Evolutionary conservation across 2,888 invertebrate species (phyloP).

Genomic region (Caenorhabditis becei): DNA sequence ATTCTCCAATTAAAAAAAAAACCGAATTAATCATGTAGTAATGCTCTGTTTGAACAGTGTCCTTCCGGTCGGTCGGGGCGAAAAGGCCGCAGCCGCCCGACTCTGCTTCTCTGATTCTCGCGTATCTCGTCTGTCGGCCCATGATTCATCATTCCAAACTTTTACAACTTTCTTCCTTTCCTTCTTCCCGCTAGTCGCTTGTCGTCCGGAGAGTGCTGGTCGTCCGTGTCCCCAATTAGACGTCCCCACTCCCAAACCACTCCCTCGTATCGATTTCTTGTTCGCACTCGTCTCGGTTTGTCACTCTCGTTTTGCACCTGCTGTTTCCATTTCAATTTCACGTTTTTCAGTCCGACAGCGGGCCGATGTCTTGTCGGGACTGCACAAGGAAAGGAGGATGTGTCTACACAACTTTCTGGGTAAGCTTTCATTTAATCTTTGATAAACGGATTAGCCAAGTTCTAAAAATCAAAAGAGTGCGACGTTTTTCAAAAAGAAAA

Average conservation of each 20-base stretch:
- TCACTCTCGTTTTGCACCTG: constrained; percentile 4
- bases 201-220: constrained; percentile 17
- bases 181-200: constrained; percentile 3
- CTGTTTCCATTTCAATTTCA: not conserved
- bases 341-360: constrained; percentile 14
- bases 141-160: constrained; percentile 58
- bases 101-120: constrained; percentile 32
- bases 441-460: not conserved
- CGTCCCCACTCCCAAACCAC: not conserved
- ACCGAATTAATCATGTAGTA: not conserved
- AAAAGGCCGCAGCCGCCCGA: constrained; percentile 24
- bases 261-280: constrained; percentile 28
- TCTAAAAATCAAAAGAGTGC: not conserved
- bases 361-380: constrained; percentile 58
- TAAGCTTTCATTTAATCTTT: constrained; percentile 17
- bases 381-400: constrained; percentile 65
- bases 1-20: not conserved
- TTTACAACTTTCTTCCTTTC: constrained; percentile 47
- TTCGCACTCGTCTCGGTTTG: not conserved
- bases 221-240: constrained; percentile 25
- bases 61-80: constrained; percentile 23
- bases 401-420: constrained; percentile 60
- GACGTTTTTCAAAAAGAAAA: not conserved
- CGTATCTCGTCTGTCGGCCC: constrained; percentile 10
- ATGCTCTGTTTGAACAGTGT: constrained; percentile 43